Evolutionary conservation across 2,888 invertebrate genomes (phyloP).

Genomic region (Barypeithes pellucidus): DNA sequence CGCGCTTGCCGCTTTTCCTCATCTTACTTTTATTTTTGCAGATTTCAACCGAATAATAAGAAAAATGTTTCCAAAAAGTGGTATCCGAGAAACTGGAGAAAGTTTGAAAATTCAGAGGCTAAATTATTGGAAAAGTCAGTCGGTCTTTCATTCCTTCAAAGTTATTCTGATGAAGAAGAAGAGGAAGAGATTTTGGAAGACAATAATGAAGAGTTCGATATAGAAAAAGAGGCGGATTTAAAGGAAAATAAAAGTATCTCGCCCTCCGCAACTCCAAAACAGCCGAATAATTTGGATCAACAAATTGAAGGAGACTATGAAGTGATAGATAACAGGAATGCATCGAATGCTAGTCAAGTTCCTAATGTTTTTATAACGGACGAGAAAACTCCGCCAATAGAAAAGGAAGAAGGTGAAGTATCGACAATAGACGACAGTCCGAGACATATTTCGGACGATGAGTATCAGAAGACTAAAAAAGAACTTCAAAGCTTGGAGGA

Average conservation of each 20-base stretch:
- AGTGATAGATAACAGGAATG: constrained; percentile 13
- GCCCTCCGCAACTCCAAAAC: constrained; percentile 23
- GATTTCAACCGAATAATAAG: constrained; percentile 11
- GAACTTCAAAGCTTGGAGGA: constrained; percentile 37
- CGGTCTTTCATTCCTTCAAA: constrained; percentile 67
- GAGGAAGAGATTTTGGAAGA: constrained; percentile 54
- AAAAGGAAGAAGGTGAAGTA: constrained; percentile 36
- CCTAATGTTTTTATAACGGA: neutral
- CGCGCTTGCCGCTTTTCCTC: too few relatives aligned
- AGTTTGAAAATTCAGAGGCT: constrained; percentile 59
- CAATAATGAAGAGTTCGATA: constrained; percentile 10
- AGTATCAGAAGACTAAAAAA: constrained; percentile 41
- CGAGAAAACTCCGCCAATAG: constrained; percentile 29
- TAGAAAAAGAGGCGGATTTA: neutral
- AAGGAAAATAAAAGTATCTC: neutral
- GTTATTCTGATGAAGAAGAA: constrained; percentile 65
- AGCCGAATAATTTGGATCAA: neutral
- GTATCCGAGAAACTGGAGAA: constrained; percentile 64
- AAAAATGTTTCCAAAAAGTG: constrained; percentile 59
- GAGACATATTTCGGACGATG: constrained; percentile 22
- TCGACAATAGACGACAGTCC: constrained; percentile 4
- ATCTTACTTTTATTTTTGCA: too few relatives aligned
- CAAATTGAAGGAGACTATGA: neutral
- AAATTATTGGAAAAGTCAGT: constrained; percentile 66
- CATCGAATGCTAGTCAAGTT: neutral